Conservation (phyloP, 2,888 invertebrate species). For the Hypercompe scribonia region DNA sequence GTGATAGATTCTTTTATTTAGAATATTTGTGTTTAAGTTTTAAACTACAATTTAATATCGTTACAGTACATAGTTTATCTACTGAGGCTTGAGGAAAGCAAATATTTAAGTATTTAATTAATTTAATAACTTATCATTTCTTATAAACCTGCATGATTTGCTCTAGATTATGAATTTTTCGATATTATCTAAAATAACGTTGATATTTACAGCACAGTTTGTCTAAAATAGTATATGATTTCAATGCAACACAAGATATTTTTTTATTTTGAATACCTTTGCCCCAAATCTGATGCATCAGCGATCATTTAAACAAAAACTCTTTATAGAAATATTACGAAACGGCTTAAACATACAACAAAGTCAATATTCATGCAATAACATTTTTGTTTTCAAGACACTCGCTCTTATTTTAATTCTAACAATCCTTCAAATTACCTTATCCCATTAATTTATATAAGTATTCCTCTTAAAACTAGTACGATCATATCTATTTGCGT, state of each 20-base stretch:
- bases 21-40: too few relatives aligned
- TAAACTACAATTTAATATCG: background rate
- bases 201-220: background rate
- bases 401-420: background rate
- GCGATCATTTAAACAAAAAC: background rate
- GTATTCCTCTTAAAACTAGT: background rate
- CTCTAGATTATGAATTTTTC: too few relatives aligned
- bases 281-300: too few relatives aligned
- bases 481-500: background rate
- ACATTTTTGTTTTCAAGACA: background rate
- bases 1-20: background rate
- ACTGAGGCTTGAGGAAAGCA: background rate
- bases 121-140: background rate
- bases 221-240: too few relatives aligned
- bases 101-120: background rate
- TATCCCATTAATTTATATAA: background rate
- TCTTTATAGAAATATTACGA: background rate
- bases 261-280: too few relatives aligned
- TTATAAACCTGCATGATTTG: too few relatives aligned
- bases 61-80: background rate
- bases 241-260: too few relatives aligned
- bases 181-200: too few relatives aligned
- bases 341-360: background rate
- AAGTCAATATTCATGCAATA: background rate
- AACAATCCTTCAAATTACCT: background rate